These are phyloP conservation scores for Mycteria americana DNA, from an alignment of 2,797 vertebrate genomes.

Conservation along the genomic window DNA sequence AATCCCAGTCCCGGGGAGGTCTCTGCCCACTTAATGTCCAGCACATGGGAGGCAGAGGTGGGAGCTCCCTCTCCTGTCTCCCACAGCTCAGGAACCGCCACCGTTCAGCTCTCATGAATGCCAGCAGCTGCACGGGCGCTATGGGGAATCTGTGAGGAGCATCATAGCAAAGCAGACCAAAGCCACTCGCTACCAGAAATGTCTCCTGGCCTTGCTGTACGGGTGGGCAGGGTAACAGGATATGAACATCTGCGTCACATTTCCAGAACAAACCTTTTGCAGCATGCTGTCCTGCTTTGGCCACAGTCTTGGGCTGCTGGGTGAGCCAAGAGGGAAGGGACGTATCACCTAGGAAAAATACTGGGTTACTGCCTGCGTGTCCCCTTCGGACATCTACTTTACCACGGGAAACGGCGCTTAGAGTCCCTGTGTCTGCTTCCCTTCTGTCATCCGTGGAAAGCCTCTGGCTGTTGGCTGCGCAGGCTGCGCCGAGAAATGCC, in stretches of 20 bases:
- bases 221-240: accelerated
- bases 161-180: neutral
- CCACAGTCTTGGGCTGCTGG: neutral
- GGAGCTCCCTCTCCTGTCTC: neutral
- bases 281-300: accelerated
- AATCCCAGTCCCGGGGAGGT: neutral
- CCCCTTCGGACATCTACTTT: neutral
- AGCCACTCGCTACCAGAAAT: neutral
- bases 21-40: accelerated
- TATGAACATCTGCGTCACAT: neutral
- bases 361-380: neutral
- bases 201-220: neutral
- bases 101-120: accelerated
- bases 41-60: neutral
- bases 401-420: accelerated
- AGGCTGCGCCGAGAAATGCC: neutral
- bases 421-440: neutral
- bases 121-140: accelerated
- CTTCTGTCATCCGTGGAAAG: accelerated
- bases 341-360: neutral
- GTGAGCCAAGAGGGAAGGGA: too few species aligned
- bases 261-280: neutral
- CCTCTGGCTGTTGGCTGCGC: accelerated
- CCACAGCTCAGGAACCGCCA: accelerated
- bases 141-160: neutral